These are phyloP conservation scores for Eristalinus sepulchralis DNA, from an alignment of 2,888 invertebrate genomes.

Conservation along the genomic window DNA sequence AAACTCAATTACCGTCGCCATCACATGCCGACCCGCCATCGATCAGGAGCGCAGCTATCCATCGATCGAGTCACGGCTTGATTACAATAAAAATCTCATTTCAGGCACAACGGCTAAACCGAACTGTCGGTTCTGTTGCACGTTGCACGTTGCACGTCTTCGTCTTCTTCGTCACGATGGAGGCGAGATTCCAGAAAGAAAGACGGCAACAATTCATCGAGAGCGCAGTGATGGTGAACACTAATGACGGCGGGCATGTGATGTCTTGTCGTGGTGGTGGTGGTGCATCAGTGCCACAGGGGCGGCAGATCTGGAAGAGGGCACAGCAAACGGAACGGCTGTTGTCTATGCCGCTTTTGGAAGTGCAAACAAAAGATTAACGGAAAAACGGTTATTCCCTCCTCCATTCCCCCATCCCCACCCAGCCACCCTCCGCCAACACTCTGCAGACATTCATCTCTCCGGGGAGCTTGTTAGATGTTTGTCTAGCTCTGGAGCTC, in stretches of 20 bases:
- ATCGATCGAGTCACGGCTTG: slow-evolving; percentile 25
- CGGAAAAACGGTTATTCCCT: slow-evolving; percentile 55
- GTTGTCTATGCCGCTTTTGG: slow-evolving; percentile 30
- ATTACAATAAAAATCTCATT: slow-evolving; percentile 44
- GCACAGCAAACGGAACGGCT: slow-evolving; percentile 10
- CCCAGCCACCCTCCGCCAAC: slow-evolving; percentile 1
- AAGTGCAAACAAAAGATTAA: slow-evolving; percentile 65
- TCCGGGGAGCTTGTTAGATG: slow-evolving; percentile 1
- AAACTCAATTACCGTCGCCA: slow-evolving; percentile 38
- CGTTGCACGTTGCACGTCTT: background rate
- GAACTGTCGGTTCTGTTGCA: slow-evolving; percentile 2
- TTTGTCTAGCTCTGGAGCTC: background rate
- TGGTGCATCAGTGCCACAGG: slow-evolving; percentile 46
- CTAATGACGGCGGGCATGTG: slow-evolving; percentile 60
- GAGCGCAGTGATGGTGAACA: slow-evolving; percentile 65
- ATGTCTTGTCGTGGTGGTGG: slow-evolving; percentile 43
- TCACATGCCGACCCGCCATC: background rate
- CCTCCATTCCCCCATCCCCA: slow-evolving; percentile 4
- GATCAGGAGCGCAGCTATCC: slow-evolving; percentile 10
- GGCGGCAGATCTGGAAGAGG: background rate
- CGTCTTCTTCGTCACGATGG: background rate
- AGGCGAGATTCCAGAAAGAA: slow-evolving; percentile 7
- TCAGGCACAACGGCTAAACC: background rate
- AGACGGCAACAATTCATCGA: slow-evolving; percentile 31
- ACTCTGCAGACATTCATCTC: background rate